Evolutionary conservation across 2,797 vertebrate genomes (phyloP).

Genomic region (Sebastes nivosus): DNA sequence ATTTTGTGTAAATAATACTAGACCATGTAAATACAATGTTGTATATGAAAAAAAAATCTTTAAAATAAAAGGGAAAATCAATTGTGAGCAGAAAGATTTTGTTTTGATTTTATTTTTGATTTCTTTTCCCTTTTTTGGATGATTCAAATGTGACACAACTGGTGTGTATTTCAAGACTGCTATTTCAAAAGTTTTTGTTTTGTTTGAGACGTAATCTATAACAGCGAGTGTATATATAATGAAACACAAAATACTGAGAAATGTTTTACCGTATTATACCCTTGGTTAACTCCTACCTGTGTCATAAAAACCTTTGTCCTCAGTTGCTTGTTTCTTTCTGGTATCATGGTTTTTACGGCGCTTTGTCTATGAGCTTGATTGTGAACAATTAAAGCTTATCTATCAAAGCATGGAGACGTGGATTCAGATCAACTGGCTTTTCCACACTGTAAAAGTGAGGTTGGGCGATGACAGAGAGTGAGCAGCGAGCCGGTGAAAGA

Average conservation of each 20-base stretch:
- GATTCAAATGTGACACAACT: conserved; percentile 68
- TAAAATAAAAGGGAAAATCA: conserved; percentile 85
- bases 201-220: conserved; percentile 59
- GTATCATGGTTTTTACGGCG: conserved; percentile 63
- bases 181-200: conserved; percentile 51
- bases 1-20: conserved; percentile 87
- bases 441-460: conserved; percentile 73
- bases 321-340: conserved; percentile 71
- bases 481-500: background rate
- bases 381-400: conserved; percentile 77
- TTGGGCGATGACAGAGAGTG: conserved; percentile 17
- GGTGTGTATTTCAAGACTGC: conserved; percentile 63
- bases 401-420: conserved; percentile 74
- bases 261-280: conserved; percentile 70
- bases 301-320: conserved; percentile 72
- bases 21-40: conserved; percentile 88
- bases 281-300: conserved; percentile 72
- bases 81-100: conserved; percentile 80
- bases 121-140: conserved; percentile 43
- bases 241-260: conserved; percentile 65
- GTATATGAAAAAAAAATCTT: conserved; percentile 88
- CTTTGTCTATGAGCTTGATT: conserved; percentile 77
- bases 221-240: conserved; percentile 71
- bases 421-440: conserved; percentile 69
- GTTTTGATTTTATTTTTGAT: conserved; percentile 57